Evolutionary conservation across 2,797 vertebrate genomes (phyloP).

Genomic region (Lepus townsendii): DNA sequence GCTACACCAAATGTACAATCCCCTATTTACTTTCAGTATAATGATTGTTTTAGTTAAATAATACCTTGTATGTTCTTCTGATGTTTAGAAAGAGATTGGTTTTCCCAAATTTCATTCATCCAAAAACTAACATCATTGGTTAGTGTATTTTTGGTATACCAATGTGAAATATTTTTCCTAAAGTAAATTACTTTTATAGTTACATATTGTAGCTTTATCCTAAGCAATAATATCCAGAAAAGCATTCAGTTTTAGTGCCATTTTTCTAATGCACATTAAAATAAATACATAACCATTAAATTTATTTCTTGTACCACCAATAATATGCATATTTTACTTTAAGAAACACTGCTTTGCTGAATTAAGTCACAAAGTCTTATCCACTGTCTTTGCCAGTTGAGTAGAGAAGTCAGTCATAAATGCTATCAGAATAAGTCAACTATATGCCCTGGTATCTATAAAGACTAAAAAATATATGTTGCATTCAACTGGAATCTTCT

Average conservation of each 20-base stretch:
- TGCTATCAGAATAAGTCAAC: conserved; percentile 77
- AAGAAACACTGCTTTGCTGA: conserved; percentile 78
- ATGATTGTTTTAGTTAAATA: neutral
- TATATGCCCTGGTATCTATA: conserved; percentile 72
- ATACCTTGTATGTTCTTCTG: conserved; percentile 4
- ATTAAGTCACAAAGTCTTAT: conserved; percentile 72
- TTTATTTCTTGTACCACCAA: conserved; percentile 83
- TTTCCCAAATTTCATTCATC: conserved; percentile 36
- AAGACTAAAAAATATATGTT: conserved; percentile 68
- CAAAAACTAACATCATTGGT: neutral
- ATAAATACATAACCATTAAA: conserved; percentile 66
- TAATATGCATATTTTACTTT: conserved; percentile 84
- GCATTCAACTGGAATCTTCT: conserved; percentile 71
- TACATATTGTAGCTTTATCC: conserved; percentile 50
- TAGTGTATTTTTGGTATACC: conserved; percentile 52
- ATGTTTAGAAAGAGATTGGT: conserved; percentile 20
- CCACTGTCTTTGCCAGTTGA: conserved; percentile 83
- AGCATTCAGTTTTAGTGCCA: conserved; percentile 37
- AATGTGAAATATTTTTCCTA: conserved; percentile 34
- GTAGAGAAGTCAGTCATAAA: conserved; percentile 81
- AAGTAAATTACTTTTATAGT: conserved; percentile 45
- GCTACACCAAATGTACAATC: neutral
- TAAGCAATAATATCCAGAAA: neutral
- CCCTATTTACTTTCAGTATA: neutral
- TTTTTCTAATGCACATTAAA: conserved; percentile 20